Base-by-base conservation (phyloP, 2,797 vertebrate species). In the Phrynocephalus forsythii region DNA sequence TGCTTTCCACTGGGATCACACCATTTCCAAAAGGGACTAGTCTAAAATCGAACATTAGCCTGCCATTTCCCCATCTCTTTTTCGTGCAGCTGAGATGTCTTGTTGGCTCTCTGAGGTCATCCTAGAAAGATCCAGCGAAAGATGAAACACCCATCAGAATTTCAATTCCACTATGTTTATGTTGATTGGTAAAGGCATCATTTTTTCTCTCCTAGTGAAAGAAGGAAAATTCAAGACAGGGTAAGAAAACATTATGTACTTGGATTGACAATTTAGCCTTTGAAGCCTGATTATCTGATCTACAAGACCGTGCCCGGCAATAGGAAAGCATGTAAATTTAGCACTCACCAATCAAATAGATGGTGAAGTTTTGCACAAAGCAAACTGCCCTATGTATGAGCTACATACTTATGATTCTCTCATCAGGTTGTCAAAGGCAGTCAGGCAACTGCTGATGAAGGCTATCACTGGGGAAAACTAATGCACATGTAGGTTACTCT, bases 141-240 rank as follows among this genome's bases (percentile, higher is more conserved):
- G 18, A 79, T 38, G 38, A 83, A 48, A 33, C 68, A 73, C 69
- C 72, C 78, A 85, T 82, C 86, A 82, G 71, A 78, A 81, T 82
- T 87, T 87, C 66, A 82, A 24, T 84, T 87, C 44, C 67, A 33
- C 22, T 72, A 63, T 84, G 82, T 81, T 90, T 90, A 84, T 87
- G 78, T 78, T 84, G 89, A 82, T 76, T 87, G 72, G 86, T 85
- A 67, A 87, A 82, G 86, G 78, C 33, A 69, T 6, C 38, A 87
- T 72, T 89, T 86, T 85, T 76, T 48, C n/a, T 26, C 66, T 18
- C 67, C 75, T 85, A 60, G 10, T 0, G 9, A 73, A 24, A 67
- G 24, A 75, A 87, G 72, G 18, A 75, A 50, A 85, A 48, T 79
- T 86, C 83, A 84, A 77, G 66, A 87, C n/a, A 91, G 18, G 0